These are phyloP conservation scores for Ophiothrix spiculata DNA, from an alignment of 35 echinoderm and acorn worm species.

Conservation along the genomic window DNA sequence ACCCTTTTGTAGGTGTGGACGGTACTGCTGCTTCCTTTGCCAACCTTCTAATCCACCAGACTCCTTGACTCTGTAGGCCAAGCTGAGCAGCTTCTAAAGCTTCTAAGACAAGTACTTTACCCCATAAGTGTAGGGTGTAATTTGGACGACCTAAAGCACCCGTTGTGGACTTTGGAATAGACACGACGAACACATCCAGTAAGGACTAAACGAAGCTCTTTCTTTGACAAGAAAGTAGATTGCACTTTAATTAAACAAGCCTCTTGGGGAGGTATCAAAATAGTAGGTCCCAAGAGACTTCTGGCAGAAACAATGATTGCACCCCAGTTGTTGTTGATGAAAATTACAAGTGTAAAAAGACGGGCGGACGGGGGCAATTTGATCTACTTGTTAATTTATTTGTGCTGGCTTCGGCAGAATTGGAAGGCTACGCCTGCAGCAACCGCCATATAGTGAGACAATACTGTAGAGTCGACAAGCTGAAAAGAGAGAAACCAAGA, in stretches of 20 bases:
- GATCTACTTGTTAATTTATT: constrained; percentile 48
- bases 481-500: too few species aligned
- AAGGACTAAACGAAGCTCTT: not conserved
- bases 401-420: constrained; percentile 95
- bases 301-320: not conserved
- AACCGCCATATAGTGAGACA: constrained; percentile 75
- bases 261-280: constrained; percentile 11
- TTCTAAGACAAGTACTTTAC: constrained; percentile 26
- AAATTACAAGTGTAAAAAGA: not conserved
- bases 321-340: not conserved
- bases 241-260: constrained; percentile 23
- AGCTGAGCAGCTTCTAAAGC: not conserved
- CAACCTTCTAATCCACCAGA: not conserved
- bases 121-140: constrained; percentile 13
- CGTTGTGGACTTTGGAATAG: not conserved
- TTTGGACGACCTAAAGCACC: constrained; percentile 25
- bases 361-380: not conserved
- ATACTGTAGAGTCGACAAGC: not conserved
- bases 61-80: constrained; percentile 17
- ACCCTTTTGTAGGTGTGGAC: not conserved
- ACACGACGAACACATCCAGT: not conserved
- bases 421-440: constrained; percentile 58
- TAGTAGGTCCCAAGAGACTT: constrained; percentile 2
- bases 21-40: not conserved
- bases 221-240: constrained; percentile 12